Evolutionary conservation across 2,888 invertebrate genomes (phyloP).

Genomic region (Taphrorychus bicolor): DNA sequence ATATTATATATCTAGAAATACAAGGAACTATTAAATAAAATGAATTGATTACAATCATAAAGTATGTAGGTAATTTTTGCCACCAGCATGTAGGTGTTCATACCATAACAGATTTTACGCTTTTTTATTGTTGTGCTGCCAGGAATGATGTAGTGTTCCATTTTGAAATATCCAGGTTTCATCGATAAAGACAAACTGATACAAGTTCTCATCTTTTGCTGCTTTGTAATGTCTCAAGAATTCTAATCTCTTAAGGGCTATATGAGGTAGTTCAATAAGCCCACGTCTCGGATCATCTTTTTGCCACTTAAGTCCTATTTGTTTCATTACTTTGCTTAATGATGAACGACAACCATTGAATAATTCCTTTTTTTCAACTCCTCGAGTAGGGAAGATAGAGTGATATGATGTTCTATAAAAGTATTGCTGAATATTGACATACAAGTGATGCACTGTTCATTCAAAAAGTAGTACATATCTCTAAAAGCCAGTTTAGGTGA

Average conservation of each 20-base stretch:
- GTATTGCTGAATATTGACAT: no score
- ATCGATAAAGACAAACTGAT: slow-evolving; percentile 26
- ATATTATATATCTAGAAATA: slow-evolving; percentile 10
- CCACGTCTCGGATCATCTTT: slow-evolving; percentile 13
- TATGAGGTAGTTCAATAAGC: slow-evolving; percentile 15
- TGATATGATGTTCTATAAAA: no score
- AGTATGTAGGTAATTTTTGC: slow-evolving; percentile 22
- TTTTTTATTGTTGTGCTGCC: no score
- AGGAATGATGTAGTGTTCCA: no score
- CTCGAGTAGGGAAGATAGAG: no score
- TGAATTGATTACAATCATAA: neutral
- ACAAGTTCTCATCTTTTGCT: slow-evolving; percentile 8
- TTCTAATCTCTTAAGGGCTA: slow-evolving; percentile 14
- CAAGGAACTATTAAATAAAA: neutral
- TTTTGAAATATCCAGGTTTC: slow-evolving; percentile 29
- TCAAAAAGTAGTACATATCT: no score
- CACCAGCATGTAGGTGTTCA: no score
- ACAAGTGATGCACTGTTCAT: no score
- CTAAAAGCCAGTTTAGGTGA: no score
- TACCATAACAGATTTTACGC: slow-evolving; percentile 24
- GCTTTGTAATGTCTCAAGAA: slow-evolving; percentile 20
- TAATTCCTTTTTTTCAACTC: neutral
- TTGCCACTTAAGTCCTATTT: slow-evolving; percentile 8
- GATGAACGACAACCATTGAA: slow-evolving; percentile 1
- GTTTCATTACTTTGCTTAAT: neutral